Percentiles rank a stretch among this genome's conserved stretches.
phyloP scores from a whole-genome alignment of 2,113 vertebrate species.

The Emberiza fucata region DNA sequence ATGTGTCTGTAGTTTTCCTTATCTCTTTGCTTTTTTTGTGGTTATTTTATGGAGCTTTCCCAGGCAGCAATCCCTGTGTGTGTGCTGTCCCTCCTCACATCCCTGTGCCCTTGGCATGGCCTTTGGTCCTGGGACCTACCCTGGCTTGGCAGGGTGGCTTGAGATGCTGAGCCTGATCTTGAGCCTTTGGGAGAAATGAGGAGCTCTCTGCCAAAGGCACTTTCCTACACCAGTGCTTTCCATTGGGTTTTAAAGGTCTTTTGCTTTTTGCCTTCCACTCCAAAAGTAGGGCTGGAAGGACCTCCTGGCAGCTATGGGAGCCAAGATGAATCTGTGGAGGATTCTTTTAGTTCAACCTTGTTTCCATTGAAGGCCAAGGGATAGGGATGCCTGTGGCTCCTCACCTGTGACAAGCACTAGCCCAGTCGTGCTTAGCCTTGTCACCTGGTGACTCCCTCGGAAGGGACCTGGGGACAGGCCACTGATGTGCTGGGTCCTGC shows the following conservation, averaged over 20 bases:
- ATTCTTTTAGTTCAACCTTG: not conserved
- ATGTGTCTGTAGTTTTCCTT: not conserved
- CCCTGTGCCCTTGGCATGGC: accelerated
- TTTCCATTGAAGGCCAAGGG: not conserved
- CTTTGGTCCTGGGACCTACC: not conserved
- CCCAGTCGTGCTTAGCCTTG: not conserved
- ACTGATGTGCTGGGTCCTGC: not conserved
- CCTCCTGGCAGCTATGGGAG: not conserved
- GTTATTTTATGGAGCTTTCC: not conserved
- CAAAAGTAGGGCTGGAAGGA: not conserved
- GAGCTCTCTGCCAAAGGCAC: not conserved
- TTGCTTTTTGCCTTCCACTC: not conserved
- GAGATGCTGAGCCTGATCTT: not conserved
- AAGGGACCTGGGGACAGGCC: not conserved
- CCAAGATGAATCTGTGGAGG: not conserved
- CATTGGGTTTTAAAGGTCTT: not conserved
- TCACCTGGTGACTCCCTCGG: not conserved
- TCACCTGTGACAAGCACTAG: not conserved
- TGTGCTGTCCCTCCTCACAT: not conserved
- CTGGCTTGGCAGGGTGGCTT: not conserved
- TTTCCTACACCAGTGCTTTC: not conserved
- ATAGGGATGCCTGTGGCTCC: not conserved
- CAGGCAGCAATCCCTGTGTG: not conserved
- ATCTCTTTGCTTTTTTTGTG: not conserved
- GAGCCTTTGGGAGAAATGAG: not conserved